Conservation (phyloP, 2,797 vertebrate species). For the Sebastes iracundus region DNA sequence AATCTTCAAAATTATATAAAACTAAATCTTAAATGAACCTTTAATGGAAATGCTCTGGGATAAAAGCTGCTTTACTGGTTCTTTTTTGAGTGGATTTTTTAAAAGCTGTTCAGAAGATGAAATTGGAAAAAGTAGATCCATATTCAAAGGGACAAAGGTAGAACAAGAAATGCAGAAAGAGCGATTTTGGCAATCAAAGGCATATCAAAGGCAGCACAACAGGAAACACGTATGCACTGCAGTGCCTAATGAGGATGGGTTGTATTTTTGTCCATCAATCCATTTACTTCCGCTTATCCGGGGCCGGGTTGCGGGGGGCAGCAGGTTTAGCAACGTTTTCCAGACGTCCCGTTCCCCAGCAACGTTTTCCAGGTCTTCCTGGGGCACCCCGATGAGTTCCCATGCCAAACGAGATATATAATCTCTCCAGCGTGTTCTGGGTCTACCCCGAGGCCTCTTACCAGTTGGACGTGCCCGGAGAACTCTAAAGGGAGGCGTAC, state of each 20-base stretch:
- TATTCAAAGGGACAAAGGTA: neutral
- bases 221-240: neutral
- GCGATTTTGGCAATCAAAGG: constrained; percentile 8
- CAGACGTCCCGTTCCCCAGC: too few relatives aligned
- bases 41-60: neutral
- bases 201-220: constrained; percentile 20
- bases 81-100: constrained; percentile 15
- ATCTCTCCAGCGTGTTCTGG: too few relatives aligned
- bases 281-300: too few relatives aligned
- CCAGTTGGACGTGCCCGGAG: too few relatives aligned
- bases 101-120: neutral
- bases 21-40: neutral
- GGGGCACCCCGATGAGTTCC: too few relatives aligned
- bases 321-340: too few relatives aligned
- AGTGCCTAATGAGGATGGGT: neutral
- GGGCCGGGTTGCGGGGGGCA: too few relatives aligned
- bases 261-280: neutral
- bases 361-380: too few relatives aligned
- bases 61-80: neutral
- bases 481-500: too few relatives aligned
- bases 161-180: neutral
- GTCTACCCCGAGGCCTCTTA: too few relatives aligned
- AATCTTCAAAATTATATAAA: neutral
- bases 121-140: neutral
- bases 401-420: rapidly evolving